Percentiles rank a stretch among this genome's conserved stretches.
These are phyloP conservation scores for Chionis minor DNA, from an alignment of 2,113 vertebrate genomes.

Conservation along the genomic window DNA sequence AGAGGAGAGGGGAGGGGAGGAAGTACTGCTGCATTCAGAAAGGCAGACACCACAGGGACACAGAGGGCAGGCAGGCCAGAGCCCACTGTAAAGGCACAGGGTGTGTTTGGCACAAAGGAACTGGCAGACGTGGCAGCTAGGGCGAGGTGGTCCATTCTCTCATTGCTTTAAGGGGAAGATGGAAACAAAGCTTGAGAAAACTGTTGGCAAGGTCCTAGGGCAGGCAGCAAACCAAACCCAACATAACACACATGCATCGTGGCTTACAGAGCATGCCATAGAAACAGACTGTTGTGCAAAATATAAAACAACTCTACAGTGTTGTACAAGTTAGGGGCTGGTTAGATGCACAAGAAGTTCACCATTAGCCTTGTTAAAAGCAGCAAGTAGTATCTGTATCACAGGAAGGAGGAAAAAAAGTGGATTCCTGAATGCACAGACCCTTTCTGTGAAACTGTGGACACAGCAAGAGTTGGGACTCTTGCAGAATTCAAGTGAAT, in stretches of 20 bases:
- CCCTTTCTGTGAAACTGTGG: background rate
- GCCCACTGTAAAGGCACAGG: background rate
- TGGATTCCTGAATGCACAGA: background rate
- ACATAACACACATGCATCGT: background rate
- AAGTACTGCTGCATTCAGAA: background rate
- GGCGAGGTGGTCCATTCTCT: background rate
- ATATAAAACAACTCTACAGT: background rate
- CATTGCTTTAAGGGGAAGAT: background rate
- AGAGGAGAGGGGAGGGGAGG: background rate
- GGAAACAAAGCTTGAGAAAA: background rate
- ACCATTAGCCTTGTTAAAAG: background rate
- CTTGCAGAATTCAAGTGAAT: background rate
- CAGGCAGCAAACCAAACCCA: conserved; percentile 28
- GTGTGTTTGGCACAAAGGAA: background rate
- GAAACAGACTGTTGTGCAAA: background rate
- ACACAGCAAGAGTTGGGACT: background rate
- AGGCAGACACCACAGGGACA: background rate
- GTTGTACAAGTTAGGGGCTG: background rate
- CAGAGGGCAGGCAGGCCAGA: background rate
- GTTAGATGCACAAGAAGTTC: background rate
- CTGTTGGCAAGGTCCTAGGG: background rate
- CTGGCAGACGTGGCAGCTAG: background rate
- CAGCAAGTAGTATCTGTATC: background rate
- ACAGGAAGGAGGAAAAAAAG: background rate
- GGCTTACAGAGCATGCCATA: background rate